These are phyloP conservation scores for Urocolius indicus DNA, from an alignment of 2,113 vertebrate genomes.

Conservation along the genomic window DNA sequence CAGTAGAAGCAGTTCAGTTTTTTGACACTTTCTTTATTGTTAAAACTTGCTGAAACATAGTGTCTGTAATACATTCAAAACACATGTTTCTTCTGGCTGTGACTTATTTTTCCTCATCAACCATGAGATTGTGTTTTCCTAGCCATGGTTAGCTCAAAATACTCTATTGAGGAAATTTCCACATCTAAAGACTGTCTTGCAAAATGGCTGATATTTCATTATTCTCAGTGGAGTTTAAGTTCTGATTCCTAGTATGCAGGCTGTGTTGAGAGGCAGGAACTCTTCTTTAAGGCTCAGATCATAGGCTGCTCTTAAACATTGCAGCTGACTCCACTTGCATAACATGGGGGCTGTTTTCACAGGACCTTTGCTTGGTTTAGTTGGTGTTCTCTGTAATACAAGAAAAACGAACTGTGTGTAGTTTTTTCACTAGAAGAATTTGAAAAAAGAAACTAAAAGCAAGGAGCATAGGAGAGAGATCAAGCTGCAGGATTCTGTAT, in stretches of 20 bases:
- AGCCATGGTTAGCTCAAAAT: not conserved
- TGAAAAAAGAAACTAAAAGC: not conserved
- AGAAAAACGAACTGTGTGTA: not conserved
- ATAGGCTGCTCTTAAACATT: not conserved
- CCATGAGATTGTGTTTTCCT: conserved; percentile 10
- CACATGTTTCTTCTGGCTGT: not conserved
- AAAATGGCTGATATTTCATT: not conserved
- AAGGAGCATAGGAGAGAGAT: not conserved
- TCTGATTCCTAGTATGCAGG: not conserved
- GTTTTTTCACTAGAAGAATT: not conserved
- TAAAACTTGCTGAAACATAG: not conserved
- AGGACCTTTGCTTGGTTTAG: not conserved
- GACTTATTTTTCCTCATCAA: not conserved
- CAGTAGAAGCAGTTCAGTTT: not conserved
- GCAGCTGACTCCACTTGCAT: not conserved
- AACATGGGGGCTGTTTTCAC: not conserved
- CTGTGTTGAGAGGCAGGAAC: not conserved
- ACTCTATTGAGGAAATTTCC: not conserved
- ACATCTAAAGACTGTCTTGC: not conserved
- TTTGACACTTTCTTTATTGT: not conserved
- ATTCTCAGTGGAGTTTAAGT: not conserved
- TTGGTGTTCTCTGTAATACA: not conserved
- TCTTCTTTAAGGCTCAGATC: not conserved
- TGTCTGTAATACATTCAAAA: not conserved
- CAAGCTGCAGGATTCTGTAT: not conserved